Evolutionary conservation across 2,888 invertebrate species (phyloP).

Genomic region (Scaptomyza caliginosa): DNA sequence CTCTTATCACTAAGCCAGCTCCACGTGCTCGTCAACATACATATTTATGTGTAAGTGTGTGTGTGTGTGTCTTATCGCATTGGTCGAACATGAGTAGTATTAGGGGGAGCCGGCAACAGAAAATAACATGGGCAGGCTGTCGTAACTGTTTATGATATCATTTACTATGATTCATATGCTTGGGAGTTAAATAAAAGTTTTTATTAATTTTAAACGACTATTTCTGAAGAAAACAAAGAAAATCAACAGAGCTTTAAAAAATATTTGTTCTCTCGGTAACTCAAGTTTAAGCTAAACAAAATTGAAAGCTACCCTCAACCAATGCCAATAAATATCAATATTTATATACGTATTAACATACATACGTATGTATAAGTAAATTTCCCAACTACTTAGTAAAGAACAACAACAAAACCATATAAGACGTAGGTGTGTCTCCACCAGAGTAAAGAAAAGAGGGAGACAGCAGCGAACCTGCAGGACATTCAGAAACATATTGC

Average conservation of each 20-base stretch:
- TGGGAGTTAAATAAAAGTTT: too few species aligned
- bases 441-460: neutral
- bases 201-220: slow-evolving; percentile 6
- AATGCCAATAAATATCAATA: too few species aligned
- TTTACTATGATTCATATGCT: slow-evolving; percentile 54
- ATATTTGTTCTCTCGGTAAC: too few species aligned
- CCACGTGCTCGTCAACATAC: neutral
- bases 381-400: neutral
- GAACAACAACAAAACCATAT: slow-evolving; percentile 21
- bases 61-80: neutral
- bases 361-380: slow-evolving; percentile 2
- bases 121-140: slow-evolving; percentile 11
- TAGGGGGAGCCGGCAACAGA: neutral
- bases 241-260: too few species aligned
- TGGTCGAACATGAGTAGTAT: neutral
- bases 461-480: slow-evolving; percentile 13
- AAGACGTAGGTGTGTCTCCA: slow-evolving; percentile 40
- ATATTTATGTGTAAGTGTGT: neutral
- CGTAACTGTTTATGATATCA: slow-evolving; percentile 72
- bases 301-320: too few species aligned
- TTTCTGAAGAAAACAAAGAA: neutral
- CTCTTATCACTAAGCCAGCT: slow-evolving; percentile 14
- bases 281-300: too few species aligned
- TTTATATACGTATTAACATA: too few species aligned
- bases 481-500: slow-evolving; percentile 48